Base-by-base conservation (phyloP, 1,140 invertebrate genomes). In the Oreohelix idahoensis region DNA sequence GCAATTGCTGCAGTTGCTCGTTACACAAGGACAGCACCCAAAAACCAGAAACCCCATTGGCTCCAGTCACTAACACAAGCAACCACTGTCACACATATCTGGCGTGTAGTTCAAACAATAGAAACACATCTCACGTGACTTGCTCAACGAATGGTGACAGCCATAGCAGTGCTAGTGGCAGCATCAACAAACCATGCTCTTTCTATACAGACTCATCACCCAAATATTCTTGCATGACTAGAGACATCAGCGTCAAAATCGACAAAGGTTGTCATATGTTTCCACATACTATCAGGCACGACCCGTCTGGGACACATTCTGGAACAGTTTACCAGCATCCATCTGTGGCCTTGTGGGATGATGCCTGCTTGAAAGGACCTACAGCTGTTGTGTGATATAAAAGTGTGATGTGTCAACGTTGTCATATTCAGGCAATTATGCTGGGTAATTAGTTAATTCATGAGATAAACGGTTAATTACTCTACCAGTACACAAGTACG, bases 201-300 rank as follows among this genome's bases (percentile, higher is more conserved):
- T 79, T 79, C 77, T 39, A 38, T n/a, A 15, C 23, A 42, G 77
- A 70, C 76, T 63, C 23, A 58, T 39, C 53, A 78, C 45, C 53
- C 69, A 42, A 23, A 83, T 63, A 15, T 26, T 63, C 39, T 23
- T 83, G 71, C 80, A 77, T 66, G 35, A 39, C 17, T 0, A 70
- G 83, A 51, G 86, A 89, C 82, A 79, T 85, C 17, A 88, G 85
- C 77, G 80, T 86, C 35, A 84, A 84, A 38, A 82, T 84, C 35
- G 83, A 90, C 80, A 86, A 84, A 53, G 87, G 87, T 70, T 86
- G 88, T 13, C 84, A 88, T 78, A 83, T 87, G 32, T 88, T 85
- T 69, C 76, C 81, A 29, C 82, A 58, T 71, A 20, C n/a, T n/a
- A 69, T 2, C 26, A 74, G 35, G 63, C 63, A 36, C 26, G 80